Evolutionary conservation across 64 coral and sea anemone species (phyloP).

Genomic region (Montipora efflorescens): DNA sequence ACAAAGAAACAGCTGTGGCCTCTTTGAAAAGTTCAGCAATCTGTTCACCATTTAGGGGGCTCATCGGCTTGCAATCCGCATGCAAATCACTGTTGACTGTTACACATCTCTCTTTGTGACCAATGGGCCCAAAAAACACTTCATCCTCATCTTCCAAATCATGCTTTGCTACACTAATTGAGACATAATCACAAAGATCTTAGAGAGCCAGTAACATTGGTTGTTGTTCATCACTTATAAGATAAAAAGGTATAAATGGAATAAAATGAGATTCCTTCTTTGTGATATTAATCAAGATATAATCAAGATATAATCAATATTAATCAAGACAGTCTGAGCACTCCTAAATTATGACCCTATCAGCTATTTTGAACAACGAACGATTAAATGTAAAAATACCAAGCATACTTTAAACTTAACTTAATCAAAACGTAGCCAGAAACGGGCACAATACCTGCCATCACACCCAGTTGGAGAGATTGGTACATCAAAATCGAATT

Average conservation of each 20-base stretch:
- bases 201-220: no score
- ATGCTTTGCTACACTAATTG: conserved; percentile 21
- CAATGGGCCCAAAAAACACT: conserved; percentile 90
- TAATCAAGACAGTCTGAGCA: no score
- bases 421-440: background rate
- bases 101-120: conserved; percentile 85
- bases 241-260: no score
- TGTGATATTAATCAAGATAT: no score
- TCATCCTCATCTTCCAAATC: conserved; percentile 89
- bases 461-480: conserved; percentile 65
- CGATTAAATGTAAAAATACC: no score
- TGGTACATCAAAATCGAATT: conserved; percentile 91
- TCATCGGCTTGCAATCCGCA: conserved; percentile 72
- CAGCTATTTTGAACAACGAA: no score
- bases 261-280: no score
- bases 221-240: no score
- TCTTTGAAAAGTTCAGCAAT: conserved; percentile 94
- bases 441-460: conserved; percentile 47
- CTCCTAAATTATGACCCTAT: no score
- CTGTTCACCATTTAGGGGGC: conserved; percentile 87
- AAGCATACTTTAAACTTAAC: no score
- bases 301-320: no score
- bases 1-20: conserved; percentile 85
- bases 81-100: conserved; percentile 63
- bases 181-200: background rate